A percentile compares a stretch with the other conserved stretches of the same genome.
phyloP scores from a whole-genome alignment of 2,797 vertebrate species.

The Crenuchus spilurus region DNA sequence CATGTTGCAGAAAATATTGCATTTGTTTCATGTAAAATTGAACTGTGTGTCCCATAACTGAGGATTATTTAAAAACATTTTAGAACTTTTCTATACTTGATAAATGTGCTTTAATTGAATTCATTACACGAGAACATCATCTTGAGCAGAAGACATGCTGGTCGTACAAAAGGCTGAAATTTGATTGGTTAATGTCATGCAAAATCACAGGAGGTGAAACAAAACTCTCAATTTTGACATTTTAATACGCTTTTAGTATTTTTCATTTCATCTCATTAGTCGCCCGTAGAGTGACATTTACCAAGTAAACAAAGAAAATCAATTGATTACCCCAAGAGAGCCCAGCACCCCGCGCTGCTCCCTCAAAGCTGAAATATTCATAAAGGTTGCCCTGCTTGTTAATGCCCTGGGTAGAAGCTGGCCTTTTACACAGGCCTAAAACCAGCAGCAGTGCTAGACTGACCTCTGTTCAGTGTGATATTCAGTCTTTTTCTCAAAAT shows the following conservation, averaged over 20 bases:
- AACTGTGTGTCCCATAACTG: too few species aligned
- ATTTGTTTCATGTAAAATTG: too few species aligned
- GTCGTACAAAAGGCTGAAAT: too few species aligned
- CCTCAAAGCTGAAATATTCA: slow-evolving; percentile 49
- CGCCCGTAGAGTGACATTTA: slow-evolving; percentile 31
- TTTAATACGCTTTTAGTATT: slow-evolving; percentile 3
- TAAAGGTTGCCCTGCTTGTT: slow-evolving; percentile 26
- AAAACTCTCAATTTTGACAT: neutral
- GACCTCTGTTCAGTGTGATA: neutral
- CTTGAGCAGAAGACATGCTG: neutral
- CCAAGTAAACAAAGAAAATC: slow-evolving; percentile 37
- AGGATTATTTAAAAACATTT: too few species aligned
- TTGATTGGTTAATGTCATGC: neutral
- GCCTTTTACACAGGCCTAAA: neutral
- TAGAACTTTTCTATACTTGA: too few species aligned
- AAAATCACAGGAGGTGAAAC: neutral
- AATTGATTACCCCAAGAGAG: slow-evolving; percentile 47
- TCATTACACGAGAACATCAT: too few species aligned
- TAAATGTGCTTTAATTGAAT: too few species aligned
- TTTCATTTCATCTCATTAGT: slow-evolving; percentile 8
- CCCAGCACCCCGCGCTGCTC: neutral
- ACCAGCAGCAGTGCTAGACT: neutral
- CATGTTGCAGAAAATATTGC: too few species aligned
- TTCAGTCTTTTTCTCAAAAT: too few species aligned
- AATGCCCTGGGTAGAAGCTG: neutral